Evolutionary conservation across 2,888 invertebrate genomes (phyloP).

Genomic region (Lepas anatifera): DNA sequence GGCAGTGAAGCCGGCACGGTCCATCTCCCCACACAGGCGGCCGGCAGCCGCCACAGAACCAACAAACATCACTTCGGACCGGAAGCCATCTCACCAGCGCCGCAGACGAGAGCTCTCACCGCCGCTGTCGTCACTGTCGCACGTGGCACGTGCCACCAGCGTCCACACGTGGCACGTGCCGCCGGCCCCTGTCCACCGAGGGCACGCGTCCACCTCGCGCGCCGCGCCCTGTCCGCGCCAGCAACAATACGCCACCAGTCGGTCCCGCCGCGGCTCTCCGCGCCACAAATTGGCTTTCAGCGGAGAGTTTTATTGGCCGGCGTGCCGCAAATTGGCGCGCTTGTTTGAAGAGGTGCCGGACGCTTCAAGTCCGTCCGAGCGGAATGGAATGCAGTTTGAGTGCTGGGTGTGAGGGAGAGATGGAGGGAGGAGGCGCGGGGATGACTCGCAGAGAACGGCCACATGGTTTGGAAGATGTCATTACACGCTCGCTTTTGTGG

Average conservation of each 20-base stretch:
- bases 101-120: not conserved
- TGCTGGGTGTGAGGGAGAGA: too few species aligned
- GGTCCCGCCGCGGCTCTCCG: not conserved
- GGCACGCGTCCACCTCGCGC: not conserved
- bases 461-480: too few species aligned
- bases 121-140: not conserved
- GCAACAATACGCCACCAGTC: too few species aligned
- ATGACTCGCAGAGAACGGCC: too few species aligned
- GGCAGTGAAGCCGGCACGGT: too few species aligned
- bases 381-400: slow-evolving; percentile 4
- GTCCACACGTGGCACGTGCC: slow-evolving; percentile 1
- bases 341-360: not conserved
- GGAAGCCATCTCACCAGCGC: too few species aligned
- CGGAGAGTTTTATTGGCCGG: not conserved
- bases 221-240: not conserved
- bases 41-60: too few species aligned
- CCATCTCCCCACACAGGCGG: too few species aligned
- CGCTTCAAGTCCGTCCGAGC: not conserved
- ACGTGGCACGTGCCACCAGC: slow-evolving; percentile 1
- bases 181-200: not conserved
- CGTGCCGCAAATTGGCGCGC: slow-evolving; percentile 3
- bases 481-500: too few species aligned
- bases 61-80: too few species aligned
- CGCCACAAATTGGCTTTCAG: not conserved
- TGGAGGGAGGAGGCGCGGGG: too few species aligned